Conservation (phyloP, 1,140 invertebrate genomes). For the Cyrtorhinus lividipennis region DNA sequence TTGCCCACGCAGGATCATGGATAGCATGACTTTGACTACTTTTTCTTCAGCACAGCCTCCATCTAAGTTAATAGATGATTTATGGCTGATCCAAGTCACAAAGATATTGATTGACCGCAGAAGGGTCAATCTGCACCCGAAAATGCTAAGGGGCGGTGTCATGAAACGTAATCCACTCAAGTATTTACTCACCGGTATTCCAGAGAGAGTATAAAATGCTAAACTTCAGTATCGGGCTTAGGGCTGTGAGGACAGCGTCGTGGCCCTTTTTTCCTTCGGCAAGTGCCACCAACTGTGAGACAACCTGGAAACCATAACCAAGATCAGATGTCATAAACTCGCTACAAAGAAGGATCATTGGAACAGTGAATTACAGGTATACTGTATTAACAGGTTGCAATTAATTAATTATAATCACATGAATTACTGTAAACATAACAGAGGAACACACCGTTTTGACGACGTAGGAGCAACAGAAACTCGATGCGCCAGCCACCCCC, state of each 20-base stretch:
- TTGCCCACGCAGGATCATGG: no score
- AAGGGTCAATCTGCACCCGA: no score
- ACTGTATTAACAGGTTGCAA: not conserved
- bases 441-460: not conserved
- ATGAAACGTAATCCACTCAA: no score
- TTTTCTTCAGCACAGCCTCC: no score
- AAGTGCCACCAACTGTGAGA: conserved; percentile 1
- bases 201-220: conserved; percentile 5
- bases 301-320: not conserved
- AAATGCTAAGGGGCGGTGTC: no score
- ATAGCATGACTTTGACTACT: no score
- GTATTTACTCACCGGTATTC: conserved; percentile 3
- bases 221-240: not conserved
- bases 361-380: not conserved
- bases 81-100: no score
- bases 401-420: not conserved
- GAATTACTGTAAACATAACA: not conserved
- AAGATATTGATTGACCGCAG: no score
- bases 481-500: not conserved
- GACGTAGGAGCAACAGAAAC: not conserved
- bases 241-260: not conserved
- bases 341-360: no score
- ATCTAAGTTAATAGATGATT: no score
- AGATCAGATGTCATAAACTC: no score
- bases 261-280: not conserved